Conservation (phyloP, 2,888 invertebrate genomes). For the Congeria kusceri region DNA sequence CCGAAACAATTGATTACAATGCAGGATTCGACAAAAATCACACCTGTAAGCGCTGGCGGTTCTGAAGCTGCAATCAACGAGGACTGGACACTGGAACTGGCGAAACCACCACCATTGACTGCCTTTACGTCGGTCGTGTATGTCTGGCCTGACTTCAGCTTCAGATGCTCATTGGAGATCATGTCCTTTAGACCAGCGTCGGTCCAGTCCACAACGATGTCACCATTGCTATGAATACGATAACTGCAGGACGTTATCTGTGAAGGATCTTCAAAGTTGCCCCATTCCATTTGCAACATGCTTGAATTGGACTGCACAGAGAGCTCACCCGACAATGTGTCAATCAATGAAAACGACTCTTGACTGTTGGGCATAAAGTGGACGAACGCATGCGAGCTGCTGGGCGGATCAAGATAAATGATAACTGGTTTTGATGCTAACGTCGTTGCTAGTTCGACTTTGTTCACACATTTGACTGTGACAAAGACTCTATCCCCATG, state of each 20-base stretch:
- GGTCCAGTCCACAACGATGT: slow-evolving; percentile 25
- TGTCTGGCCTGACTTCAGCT: not conserved
- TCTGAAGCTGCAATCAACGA: slow-evolving; percentile 12
- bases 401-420: slow-evolving; percentile 12
- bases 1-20: no score
- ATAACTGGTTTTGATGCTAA: slow-evolving; percentile 1
- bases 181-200: no score
- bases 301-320: slow-evolving; percentile 12
- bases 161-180: not conserved
- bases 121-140: slow-evolving; percentile 33
- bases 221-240: slow-evolving; percentile 5
- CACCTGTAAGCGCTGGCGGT: slow-evolving; percentile 35
- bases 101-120: slow-evolving; percentile 19
- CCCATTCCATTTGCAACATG: slow-evolving; percentile 28
- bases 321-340: not conserved
- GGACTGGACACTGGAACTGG: slow-evolving; percentile 10
- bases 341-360: not conserved
- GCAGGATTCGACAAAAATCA: not conserved
- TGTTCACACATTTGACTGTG: no score
- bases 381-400: slow-evolving; percentile 4
- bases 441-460: no score
- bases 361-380: not conserved
- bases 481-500: no score
- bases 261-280: slow-evolving; percentile 26
- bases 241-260: slow-evolving; percentile 33